Percentiles rank a stretch among this genome's conserved stretches.
Evolutionary conservation across 2,113 vertebrate genomes (phyloP).

Genomic region (Corythornis madagascariensis): DNA sequence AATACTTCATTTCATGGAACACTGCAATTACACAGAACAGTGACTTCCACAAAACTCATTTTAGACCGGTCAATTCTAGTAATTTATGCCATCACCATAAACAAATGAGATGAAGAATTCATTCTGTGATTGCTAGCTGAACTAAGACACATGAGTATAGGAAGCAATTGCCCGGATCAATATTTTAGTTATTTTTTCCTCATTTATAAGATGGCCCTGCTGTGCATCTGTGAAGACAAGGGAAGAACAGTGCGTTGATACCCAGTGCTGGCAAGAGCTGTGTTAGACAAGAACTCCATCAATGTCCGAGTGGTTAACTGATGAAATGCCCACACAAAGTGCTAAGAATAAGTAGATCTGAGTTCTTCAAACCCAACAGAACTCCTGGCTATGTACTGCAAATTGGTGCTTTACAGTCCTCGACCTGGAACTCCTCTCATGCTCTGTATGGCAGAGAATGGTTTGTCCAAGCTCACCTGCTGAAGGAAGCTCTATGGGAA

Average conservation of each 20-base stretch:
- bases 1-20: constrained; percentile 7
- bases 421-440: background rate
- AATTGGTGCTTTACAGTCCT: background rate
- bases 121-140: background rate
- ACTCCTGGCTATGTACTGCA: background rate
- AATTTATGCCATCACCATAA: constrained; percentile 43
- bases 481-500: background rate
- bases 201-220: background rate
- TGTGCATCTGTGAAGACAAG: background rate
- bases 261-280: background rate
- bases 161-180: constrained; percentile 12
- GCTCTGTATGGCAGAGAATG: background rate
- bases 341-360: background rate
- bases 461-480: background rate
- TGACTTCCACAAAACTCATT: constrained; percentile 43
- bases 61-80: constrained; percentile 12
- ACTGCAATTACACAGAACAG: constrained; percentile 44
- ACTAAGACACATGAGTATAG: background rate
- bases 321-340: background rate
- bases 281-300: background rate
- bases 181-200: constrained; percentile 31
- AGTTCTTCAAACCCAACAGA: background rate
- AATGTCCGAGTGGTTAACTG: background rate
- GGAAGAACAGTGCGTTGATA: background rate
- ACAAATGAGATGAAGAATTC: constrained; percentile 41